A percentile compares a stretch with the other conserved stretches of the same genome.
Evolutionary conservation across 1,140 invertebrate genomes (phyloP).

Genomic region (Saccostrea glomerata): DNA sequence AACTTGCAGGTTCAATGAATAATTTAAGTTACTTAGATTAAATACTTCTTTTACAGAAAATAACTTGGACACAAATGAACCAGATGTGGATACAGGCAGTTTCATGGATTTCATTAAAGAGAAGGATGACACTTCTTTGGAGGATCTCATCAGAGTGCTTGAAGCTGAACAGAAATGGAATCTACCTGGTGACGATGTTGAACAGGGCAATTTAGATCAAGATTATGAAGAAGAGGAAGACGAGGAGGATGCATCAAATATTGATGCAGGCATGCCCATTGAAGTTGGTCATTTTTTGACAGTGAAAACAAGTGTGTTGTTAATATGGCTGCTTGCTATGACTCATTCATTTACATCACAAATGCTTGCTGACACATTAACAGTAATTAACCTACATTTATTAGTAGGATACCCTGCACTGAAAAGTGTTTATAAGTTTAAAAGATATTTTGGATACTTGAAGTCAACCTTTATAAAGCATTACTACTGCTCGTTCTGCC

Average conservation of each 20-base stretch:
- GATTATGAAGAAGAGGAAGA: background rate
- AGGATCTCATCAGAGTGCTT: slow-evolving; percentile 11
- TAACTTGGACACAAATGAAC: background rate
- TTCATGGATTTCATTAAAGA: slow-evolving; percentile 23
- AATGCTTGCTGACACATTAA: slow-evolving; percentile 1
- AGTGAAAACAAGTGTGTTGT: slow-evolving; percentile 7
- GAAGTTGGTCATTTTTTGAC: slow-evolving; percentile 13
- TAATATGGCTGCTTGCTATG: slow-evolving; percentile 19
- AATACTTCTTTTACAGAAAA: background rate
- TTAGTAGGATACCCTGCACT: background rate
- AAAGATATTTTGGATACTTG: slow-evolving; percentile 40
- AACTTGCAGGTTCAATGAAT: background rate
- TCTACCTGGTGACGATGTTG: background rate
- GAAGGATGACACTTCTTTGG: slow-evolving; percentile 23
- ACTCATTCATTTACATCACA: slow-evolving; percentile 10
- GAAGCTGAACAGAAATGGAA: slow-evolving; percentile 1
- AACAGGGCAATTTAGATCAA: background rate
- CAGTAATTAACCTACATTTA: background rate
- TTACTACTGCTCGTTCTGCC: slow-evolving; percentile 43
- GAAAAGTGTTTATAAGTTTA: slow-evolving; percentile 43
- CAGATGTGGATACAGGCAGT: background rate
- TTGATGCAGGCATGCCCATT: background rate
- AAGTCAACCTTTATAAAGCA: slow-evolving; percentile 43
- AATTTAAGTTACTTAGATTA: background rate
- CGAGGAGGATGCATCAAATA: background rate